These are phyloP conservation scores for Pygathrix nemaeus DNA, from an alignment of 2,113 vertebrate genomes.

Conservation along the genomic window DNA sequence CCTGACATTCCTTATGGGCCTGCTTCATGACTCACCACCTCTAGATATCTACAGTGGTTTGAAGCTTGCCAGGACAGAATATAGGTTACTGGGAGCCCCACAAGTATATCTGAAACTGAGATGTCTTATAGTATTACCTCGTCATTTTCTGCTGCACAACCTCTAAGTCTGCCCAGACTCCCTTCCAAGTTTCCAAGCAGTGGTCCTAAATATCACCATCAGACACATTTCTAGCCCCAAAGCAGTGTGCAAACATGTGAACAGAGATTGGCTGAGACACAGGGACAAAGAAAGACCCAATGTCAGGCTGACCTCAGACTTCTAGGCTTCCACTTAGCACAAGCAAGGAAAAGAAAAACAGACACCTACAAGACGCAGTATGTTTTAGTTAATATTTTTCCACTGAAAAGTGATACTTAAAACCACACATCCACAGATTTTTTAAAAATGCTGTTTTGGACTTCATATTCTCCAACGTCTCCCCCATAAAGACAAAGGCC, in stretches of 20 bases:
- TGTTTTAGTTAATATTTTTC: neutral
- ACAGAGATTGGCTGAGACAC: neutral
- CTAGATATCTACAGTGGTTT: neutral
- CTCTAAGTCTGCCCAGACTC: neutral
- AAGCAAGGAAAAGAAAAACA: neutral
- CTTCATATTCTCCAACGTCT: neutral
- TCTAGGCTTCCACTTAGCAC: neutral
- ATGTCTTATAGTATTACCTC: neutral
- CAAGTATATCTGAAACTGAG: neutral
- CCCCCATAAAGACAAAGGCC: neutral
- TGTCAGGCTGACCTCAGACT: neutral
- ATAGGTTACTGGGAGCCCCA: neutral
- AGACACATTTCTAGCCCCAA: neutral
- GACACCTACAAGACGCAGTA: neutral
- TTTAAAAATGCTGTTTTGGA: neutral
- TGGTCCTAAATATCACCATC: neutral
- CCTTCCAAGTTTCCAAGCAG: neutral
- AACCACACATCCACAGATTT: neutral
- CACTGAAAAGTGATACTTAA: neutral
- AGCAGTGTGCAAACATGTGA: neutral
- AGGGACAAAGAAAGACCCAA: neutral
- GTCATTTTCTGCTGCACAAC: neutral
- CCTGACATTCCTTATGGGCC: neutral
- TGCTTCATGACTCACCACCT: neutral
- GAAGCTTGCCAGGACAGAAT: neutral